These are phyloP conservation scores for Toxotes jaculatrix DNA, from an alignment of 2,113 vertebrate species.

Conservation along the genomic window DNA sequence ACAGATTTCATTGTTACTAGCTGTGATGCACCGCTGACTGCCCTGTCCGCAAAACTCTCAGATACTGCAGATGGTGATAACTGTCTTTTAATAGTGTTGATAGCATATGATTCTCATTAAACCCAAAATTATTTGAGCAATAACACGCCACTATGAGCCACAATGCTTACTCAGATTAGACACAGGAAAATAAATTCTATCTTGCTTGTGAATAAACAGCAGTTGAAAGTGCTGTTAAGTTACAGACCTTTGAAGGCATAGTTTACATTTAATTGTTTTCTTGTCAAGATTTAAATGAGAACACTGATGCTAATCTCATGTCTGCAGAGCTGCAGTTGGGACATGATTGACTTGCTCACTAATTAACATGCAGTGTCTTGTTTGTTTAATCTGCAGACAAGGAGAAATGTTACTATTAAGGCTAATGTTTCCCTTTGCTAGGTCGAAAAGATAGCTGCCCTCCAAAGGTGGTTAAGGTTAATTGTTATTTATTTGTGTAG, in stretches of 20 bases:
- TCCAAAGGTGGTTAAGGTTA: conserved; percentile 27
- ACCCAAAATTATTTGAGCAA: conserved; percentile 14
- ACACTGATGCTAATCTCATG: neutral
- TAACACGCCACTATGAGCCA: neutral
- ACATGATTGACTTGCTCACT: no score
- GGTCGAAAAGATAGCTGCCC: neutral
- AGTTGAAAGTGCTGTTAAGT: neutral
- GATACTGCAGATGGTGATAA: conserved; percentile 27
- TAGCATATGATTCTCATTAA: conserved; percentile 8
- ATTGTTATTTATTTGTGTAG: conserved; percentile 36
- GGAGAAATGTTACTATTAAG: neutral
- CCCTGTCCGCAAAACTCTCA: neutral
- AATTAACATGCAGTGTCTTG: no score
- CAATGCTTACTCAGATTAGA: conserved; percentile 1
- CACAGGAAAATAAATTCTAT: neutral
- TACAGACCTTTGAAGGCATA: neutral
- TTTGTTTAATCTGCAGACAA: neutral
- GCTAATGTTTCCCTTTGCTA: no score
- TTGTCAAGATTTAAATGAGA: neutral
- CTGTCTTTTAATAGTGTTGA: conserved; percentile 19
- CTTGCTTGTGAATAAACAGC: neutral
- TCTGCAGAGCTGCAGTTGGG: neutral
- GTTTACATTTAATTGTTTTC: neutral
- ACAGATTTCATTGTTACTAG: conserved; percentile 33
- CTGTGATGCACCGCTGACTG: conserved; percentile 16